These are phyloP conservation scores for Drosophila rubida DNA, from an alignment of 2,888 invertebrate genomes.

Conservation along the genomic window DNA sequence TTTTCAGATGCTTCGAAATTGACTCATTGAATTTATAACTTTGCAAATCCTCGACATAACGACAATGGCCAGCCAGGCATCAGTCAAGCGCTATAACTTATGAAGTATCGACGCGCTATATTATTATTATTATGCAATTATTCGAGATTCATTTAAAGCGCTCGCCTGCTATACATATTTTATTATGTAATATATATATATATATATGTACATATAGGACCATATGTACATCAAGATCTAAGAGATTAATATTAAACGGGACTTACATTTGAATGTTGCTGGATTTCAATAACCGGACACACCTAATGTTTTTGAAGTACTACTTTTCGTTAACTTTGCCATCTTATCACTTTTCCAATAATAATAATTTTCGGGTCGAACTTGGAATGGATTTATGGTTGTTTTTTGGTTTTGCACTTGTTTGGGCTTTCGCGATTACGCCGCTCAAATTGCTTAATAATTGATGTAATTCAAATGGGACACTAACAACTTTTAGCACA, in stretches of 20 bases:
- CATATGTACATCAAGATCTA: not conserved
- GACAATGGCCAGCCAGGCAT: not conserved
- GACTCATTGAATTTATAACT: constrained; percentile 38
- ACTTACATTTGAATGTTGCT: constrained; percentile 48
- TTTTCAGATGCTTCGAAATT: constrained; percentile 32
- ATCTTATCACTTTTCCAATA: constrained; percentile 22
- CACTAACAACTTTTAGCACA: constrained; percentile 55
- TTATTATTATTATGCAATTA: constrained; percentile 67
- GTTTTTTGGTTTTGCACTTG: constrained; percentile 27
- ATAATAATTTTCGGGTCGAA: constrained; percentile 8
- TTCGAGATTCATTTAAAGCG: constrained; percentile 5
- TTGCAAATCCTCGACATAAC: constrained; percentile 29
- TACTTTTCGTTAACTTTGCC: constrained; percentile 11
- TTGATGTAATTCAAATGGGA: constrained; percentile 44
- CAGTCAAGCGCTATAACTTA: not conserved
- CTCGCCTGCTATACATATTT: constrained; percentile 6
- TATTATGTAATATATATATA: constrained; percentile 51
- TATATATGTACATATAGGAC: not conserved
- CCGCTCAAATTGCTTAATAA: constrained; percentile 40
- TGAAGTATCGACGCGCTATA: not conserved
- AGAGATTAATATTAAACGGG: not conserved
- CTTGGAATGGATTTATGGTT: constrained; percentile 13
- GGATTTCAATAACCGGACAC: constrained; percentile 19
- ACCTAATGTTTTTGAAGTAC: constrained; percentile 18
- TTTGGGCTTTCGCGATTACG: constrained; percentile 22